phyloP scores from a whole-genome alignment of 2,113 vertebrate genomes.

The Chroicocephalus ridibundus region DNA sequence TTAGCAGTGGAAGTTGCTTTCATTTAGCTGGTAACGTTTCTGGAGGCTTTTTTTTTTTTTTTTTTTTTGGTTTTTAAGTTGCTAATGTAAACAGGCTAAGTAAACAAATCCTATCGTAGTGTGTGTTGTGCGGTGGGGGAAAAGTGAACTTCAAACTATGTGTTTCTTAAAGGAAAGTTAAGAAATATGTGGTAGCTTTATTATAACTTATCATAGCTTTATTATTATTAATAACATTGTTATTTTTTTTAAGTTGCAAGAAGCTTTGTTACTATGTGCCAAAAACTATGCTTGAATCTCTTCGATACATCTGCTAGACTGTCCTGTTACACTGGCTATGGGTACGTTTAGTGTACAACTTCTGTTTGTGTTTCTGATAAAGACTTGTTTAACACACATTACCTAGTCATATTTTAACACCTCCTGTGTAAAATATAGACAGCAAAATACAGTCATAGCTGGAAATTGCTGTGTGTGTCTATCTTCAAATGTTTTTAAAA shows the following conservation, averaged over 20 bases:
- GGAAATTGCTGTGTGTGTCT: background rate
- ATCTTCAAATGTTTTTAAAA: background rate
- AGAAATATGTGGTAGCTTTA: background rate
- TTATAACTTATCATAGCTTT: background rate
- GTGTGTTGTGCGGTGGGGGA: background rate
- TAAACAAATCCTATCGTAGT: rapidly evolving
- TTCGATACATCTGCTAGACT: background rate
- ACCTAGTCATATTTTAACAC: background rate
- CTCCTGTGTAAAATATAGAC: background rate
- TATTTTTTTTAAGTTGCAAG: background rate
- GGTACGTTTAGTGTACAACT: background rate
- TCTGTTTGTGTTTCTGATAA: background rate
- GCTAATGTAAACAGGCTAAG: background rate
- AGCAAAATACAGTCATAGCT: background rate
- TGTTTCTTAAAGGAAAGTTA: background rate
- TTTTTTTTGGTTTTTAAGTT: background rate
- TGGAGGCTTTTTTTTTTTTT: background rate
- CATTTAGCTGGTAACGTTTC: background rate
- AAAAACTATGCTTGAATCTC: background rate
- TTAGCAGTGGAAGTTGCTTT: background rate
- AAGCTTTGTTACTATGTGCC: rapidly evolving
- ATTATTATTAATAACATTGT: background rate
- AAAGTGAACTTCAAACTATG: background rate
- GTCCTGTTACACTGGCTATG: background rate
- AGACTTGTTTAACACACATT: rapidly evolving